phyloP scores from a whole-genome alignment of 2,113 vertebrate species.

The Gnathonemus longibarbis region DNA sequence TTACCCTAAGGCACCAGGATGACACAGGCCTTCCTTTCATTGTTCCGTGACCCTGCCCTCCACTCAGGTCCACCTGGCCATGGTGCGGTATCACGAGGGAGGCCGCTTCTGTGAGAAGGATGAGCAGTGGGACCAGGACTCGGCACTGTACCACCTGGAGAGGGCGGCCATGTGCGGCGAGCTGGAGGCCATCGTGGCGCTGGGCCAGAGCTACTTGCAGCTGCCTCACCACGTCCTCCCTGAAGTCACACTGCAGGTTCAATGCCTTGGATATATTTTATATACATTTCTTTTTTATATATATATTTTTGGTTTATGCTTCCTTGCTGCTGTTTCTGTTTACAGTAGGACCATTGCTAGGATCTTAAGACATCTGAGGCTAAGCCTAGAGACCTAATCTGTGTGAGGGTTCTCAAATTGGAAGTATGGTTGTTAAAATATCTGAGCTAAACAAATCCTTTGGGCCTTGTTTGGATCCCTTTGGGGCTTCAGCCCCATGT shows the following conservation, averaged over 20 bases:
- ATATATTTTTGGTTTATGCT: background rate
- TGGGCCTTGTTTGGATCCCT: background rate
- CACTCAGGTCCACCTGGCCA: slow-evolving; percentile 84
- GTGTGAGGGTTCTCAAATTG: background rate
- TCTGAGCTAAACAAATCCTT: background rate
- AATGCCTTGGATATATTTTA: background rate
- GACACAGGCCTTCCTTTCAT: background rate
- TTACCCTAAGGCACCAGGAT: background rate
- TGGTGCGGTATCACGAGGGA: slow-evolving; percentile 88
- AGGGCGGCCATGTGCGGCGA: slow-evolving; percentile 84
- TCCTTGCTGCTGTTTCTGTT: background rate
- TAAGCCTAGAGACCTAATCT: background rate
- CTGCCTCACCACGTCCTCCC: slow-evolving; percentile 87
- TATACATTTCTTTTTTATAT: background rate
- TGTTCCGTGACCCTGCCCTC: background rate
- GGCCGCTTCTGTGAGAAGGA: slow-evolving; percentile 88
- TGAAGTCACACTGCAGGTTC: slow-evolving; percentile 75
- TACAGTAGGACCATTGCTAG: background rate
- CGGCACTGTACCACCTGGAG: slow-evolving; percentile 86
- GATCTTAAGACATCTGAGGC: background rate
- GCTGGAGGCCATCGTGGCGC: slow-evolving; percentile 83
- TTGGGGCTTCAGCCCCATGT: background rate
- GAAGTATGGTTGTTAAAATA: background rate
- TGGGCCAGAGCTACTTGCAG: slow-evolving; percentile 81
- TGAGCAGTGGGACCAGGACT: slow-evolving; percentile 75